Conservation (phyloP, 2,797 vertebrate genomes). For the Huso huso region DNA sequence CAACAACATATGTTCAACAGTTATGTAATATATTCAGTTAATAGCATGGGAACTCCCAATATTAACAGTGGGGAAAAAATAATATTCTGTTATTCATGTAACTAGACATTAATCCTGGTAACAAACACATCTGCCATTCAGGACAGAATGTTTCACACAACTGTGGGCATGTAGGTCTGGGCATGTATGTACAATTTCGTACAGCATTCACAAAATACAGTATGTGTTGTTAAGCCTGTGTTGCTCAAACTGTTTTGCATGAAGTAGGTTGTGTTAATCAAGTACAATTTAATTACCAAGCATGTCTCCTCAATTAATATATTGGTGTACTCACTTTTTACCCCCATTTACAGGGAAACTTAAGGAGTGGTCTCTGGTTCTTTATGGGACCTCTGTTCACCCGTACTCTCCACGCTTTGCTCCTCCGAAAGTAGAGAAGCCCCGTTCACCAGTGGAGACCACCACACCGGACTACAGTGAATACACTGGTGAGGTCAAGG, state of each 20-base stretch:
- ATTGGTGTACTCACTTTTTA: constrained; percentile 1
- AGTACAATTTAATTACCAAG: background rate
- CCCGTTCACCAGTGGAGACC: constrained; percentile 62
- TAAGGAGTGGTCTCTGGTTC: constrained; percentile 96
- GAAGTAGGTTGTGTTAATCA: background rate
- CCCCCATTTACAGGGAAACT: constrained; percentile 71
- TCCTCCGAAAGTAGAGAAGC: constrained; percentile 67
- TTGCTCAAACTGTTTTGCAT: background rate
- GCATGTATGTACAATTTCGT: no score
- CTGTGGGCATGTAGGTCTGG: no score
- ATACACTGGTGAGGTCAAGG: constrained; percentile 48
- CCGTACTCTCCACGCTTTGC: constrained; percentile 73
- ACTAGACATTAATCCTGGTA: no score
- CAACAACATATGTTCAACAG: no score
- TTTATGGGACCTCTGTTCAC: constrained; percentile 89
- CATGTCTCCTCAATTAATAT: constrained; percentile 1
- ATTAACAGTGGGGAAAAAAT: no score
- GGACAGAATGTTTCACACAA: no score
- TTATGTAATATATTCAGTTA: no score
- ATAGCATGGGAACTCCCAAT: no score
- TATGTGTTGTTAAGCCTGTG: no score
- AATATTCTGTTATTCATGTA: no score
- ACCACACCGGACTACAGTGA: constrained; percentile 52
- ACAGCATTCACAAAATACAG: no score
- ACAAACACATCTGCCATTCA: no score